Base-by-base conservation (phyloP, 2,113 vertebrate species). In the Prionailurus bengalensis region DNA sequence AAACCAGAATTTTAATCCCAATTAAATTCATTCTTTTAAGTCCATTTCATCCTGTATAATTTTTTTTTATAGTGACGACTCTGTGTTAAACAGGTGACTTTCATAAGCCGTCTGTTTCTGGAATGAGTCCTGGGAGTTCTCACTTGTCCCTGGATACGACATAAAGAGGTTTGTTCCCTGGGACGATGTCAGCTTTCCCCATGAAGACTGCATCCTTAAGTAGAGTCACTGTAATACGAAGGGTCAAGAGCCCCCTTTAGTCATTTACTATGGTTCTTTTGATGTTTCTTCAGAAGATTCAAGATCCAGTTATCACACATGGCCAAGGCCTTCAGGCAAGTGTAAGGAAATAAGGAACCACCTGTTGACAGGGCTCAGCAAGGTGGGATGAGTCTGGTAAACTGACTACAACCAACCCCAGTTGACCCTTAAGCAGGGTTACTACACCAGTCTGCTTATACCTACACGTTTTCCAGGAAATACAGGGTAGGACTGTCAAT, bases 141-240 rank as follows among this genome's bases (percentile, higher is more conserved):
- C 5, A 3, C 27, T 80, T 65, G 25, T 63, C 23, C 15, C 16
- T 25, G 19, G 14, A n/a, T 7, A 36, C 0, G 42, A 70, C 33
- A 27, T 2, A 1, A 19, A 25, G 17, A n/a, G 19, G 19, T 16
- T 21, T 61, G 14, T 53, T 79, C 61, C 7, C 7, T 23, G 33
- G 25, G 55, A 45, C 63, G 5, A 17, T 0, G 15, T 55, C 36
- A 4, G 25, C 7, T 65, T 51, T 33, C 36, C 10, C 16, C 0
- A 21, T 21, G 42, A 78, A 39, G 8, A 36, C 19, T 8, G 45
- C 0, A 0, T 39, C 16, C 53, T 10, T 61, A 48, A n/a, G 5
- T 14, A n/a, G 25, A 36, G 29, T 45, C 0, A 0, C 66, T 7
- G 13, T 5, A 2, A 25, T 6, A 25, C 1, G 13, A 19, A 9